Evolutionary conservation across 2,888 invertebrate genomes (phyloP).

Genomic region (Drosophila neonasuta): DNA sequence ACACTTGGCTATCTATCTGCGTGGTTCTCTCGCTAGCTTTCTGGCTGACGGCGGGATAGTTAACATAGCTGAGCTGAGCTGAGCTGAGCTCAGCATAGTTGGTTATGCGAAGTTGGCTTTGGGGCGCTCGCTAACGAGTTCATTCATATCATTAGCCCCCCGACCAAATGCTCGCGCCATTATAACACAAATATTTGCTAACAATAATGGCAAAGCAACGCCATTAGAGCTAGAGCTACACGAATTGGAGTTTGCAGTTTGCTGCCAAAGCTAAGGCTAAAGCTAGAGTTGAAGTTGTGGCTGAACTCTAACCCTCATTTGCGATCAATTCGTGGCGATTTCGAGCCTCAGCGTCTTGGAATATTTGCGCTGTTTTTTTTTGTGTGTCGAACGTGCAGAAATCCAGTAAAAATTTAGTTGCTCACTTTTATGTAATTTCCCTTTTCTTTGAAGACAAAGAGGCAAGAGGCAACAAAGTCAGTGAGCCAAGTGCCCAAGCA

Average conservation of each 20-base stretch:
- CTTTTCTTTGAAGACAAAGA: conserved; percentile 67
- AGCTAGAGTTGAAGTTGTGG: conserved; percentile 15
- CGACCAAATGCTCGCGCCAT: conserved; percentile 66
- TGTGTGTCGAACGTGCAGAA: conserved; percentile 70
- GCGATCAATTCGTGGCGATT: conserved; percentile 77
- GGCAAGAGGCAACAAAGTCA: conserved; percentile 34
- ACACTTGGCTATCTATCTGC: conserved; percentile 52
- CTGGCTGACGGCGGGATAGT: background rate
- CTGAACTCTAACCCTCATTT: conserved; percentile 76
- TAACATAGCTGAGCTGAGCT: background rate
- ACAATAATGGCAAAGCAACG: conserved; percentile 69
- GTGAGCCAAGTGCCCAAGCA: conserved; percentile 34
- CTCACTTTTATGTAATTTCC: conserved; percentile 77
- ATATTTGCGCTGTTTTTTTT: conserved; percentile 62
- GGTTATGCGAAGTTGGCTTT: conserved; percentile 22
- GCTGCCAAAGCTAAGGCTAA: conserved; percentile 22
- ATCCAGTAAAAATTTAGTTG: conserved; percentile 74
- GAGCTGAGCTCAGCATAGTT: background rate
- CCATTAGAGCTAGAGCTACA: conserved; percentile 63
- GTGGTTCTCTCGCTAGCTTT: conserved; percentile 19
- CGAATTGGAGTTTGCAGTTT: conserved; percentile 43
- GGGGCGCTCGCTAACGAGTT: conserved; percentile 60
- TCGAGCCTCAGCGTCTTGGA: conserved; percentile 60
- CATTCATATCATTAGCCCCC: conserved; percentile 72
- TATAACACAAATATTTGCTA: conserved; percentile 76